phyloP scores from a whole-genome alignment of 2,888 invertebrate species.

The Dynastes maya region DNA sequence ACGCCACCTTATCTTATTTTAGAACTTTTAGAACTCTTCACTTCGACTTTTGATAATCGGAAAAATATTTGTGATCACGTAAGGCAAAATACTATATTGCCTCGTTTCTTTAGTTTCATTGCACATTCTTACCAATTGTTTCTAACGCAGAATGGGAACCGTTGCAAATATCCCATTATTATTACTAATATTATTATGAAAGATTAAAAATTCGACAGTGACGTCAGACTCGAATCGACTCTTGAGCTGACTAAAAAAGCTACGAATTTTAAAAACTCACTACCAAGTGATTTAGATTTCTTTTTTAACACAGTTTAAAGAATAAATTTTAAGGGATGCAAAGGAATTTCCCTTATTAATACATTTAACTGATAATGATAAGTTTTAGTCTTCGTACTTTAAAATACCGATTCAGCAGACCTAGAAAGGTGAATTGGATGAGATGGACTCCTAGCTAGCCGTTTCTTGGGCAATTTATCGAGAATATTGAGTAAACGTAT shows the following conservation, averaged over 20 bases:
- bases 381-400: conserved; percentile 60
- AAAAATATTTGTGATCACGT: conserved; percentile 30
- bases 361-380: conserved; percentile 26
- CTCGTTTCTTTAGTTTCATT: conserved; percentile 29
- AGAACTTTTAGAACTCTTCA: background rate
- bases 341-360: conserved; percentile 28
- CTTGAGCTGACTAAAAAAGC: conserved; percentile 43
- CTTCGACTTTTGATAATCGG: conserved; percentile 1
- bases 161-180: conserved; percentile 35
- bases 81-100: conserved; percentile 21
- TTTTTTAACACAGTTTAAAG: conserved; percentile 45
- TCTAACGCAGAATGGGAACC: conserved; percentile 34
- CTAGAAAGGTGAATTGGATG: conserved; percentile 97
- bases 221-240: conserved; percentile 28
- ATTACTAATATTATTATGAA: conserved; percentile 21
- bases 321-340: conserved; percentile 17
- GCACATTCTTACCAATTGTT: conserved; percentile 30
- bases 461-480: conserved; percentile 94
- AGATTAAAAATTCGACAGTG: conserved; percentile 41
- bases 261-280: conserved; percentile 31
- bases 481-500: conserved; percentile 86
- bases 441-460: conserved; percentile 96
- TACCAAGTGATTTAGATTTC: conserved; percentile 24
- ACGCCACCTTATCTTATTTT: no score
- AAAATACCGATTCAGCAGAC: conserved; percentile 96